Evolutionary conservation across 2,797 vertebrate genomes (phyloP).

Genomic region (Eulemur mongoz): DNA sequence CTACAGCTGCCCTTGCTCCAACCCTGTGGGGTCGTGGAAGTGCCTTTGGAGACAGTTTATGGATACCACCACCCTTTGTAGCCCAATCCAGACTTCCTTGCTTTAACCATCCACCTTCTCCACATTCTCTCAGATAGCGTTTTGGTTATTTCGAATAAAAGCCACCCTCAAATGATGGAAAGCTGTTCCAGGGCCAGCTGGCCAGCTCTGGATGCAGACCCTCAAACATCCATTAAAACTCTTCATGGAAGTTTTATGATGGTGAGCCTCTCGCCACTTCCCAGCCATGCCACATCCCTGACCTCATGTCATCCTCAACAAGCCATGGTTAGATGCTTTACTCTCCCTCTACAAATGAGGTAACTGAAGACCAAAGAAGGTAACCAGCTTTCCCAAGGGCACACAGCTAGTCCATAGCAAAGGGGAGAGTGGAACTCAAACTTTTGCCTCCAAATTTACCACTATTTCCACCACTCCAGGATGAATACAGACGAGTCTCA

Average conservation of each 20-base stretch:
- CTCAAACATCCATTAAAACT: neutral
- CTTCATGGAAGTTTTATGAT: neutral
- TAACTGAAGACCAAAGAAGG: neutral
- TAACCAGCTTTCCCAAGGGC: neutral
- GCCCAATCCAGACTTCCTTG: neutral
- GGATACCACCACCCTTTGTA: neutral
- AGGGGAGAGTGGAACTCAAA: neutral
- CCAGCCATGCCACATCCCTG: neutral
- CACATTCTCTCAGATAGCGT: neutral
- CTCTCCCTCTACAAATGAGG: neutral
- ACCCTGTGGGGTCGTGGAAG: neutral
- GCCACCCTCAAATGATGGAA: neutral
- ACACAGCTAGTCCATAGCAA: neutral
- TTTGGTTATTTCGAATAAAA: neutral
- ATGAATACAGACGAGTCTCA: neutral
- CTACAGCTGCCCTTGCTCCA: neutral
- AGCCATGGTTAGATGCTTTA: neutral
- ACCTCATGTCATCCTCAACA: neutral
- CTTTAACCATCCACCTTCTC: neutral
- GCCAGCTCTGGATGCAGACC: neutral
- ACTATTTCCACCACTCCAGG: neutral
- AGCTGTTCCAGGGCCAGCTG: neutral
- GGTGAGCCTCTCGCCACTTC: neutral
- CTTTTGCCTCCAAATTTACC: constrained; percentile 22
- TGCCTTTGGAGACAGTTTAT: neutral